Conservation (phyloP, 2,797 vertebrate genomes). For the Zonotrichia albicollis region DNA sequence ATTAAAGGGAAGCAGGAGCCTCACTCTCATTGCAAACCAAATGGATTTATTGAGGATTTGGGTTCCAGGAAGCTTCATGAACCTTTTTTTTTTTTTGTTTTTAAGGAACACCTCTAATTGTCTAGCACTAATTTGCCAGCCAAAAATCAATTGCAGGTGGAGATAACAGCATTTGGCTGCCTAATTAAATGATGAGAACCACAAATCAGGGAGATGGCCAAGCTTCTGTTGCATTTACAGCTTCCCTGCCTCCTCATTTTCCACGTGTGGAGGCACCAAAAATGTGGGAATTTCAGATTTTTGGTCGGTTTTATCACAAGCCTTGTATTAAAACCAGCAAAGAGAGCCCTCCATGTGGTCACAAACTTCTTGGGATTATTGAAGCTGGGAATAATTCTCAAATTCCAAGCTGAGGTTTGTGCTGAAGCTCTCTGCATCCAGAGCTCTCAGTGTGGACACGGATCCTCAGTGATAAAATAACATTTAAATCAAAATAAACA, state of each 20-base stretch:
- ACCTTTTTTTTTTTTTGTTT: neutral
- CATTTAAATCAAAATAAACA: neutral
- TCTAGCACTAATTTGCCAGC: neutral
- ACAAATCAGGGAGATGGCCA: neutral
- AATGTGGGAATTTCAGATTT: rapidly evolving
- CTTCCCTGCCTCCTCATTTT: neutral
- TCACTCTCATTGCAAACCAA: neutral
- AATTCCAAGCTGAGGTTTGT: neutral
- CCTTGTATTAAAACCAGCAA: rapidly evolving
- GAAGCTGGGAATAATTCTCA: rapidly evolving
- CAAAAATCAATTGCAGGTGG: neutral
- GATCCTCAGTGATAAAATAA: neutral
- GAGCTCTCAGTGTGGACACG: rapidly evolving
- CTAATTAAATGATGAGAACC: neutral
- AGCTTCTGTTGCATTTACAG: neutral
- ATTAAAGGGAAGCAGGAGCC: neutral
- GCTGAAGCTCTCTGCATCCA: no score
- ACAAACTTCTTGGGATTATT: no score
- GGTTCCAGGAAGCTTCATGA: neutral
- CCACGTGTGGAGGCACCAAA: neutral
- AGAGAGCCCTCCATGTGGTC: rapidly evolving
- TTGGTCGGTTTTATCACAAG: neutral
- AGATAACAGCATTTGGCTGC: neutral
- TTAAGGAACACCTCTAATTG: neutral
- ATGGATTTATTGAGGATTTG: neutral